Percentiles rank a stretch among this genome's conserved stretches.
Conservation (phyloP, 2,113 vertebrate species). For the Laticauda laticaudata region DNA sequence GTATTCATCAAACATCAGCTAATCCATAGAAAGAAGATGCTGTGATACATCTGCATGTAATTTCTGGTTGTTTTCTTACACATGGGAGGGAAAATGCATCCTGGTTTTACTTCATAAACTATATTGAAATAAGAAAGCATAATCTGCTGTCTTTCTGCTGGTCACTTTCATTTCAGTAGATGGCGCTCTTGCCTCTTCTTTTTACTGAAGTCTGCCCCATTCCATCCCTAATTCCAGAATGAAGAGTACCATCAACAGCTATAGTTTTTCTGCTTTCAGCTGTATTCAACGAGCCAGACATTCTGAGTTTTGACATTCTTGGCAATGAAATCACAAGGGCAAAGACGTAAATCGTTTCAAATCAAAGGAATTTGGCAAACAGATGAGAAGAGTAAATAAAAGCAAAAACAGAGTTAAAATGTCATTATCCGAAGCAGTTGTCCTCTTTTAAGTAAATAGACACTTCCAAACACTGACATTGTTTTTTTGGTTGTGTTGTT, state of each 20-base stretch:
- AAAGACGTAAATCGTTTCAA: slow-evolving; percentile 12
- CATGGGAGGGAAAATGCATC: background rate
- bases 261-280: background rate
- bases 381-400: background rate
- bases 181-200: slow-evolving; percentile 52
- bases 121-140: background rate
- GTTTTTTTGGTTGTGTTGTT: background rate
- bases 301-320: slow-evolving; percentile 9
- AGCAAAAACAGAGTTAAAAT: slow-evolving; percentile 27
- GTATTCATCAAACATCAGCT: background rate
- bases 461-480: background rate
- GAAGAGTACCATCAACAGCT: slow-evolving; percentile 5
- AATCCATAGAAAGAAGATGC: background rate
- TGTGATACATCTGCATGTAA: background rate
- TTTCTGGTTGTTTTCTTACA: background rate
- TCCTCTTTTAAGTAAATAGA: slow-evolving; percentile 1
- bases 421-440: background rate
- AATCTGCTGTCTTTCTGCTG: background rate
- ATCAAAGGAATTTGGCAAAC: slow-evolving; percentile 13
- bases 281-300: background rate
- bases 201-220: background rate
- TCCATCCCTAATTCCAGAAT: background rate
- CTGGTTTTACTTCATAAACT: background rate
- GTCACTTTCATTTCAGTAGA: slow-evolving; percentile 19
- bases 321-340: slow-evolving; percentile 6